A percentile compares a stretch with the other conserved stretches of the same genome.
Conservation (phyloP, 2,113 vertebrate species). For the Paramormyrops kingsleyae region DNA sequence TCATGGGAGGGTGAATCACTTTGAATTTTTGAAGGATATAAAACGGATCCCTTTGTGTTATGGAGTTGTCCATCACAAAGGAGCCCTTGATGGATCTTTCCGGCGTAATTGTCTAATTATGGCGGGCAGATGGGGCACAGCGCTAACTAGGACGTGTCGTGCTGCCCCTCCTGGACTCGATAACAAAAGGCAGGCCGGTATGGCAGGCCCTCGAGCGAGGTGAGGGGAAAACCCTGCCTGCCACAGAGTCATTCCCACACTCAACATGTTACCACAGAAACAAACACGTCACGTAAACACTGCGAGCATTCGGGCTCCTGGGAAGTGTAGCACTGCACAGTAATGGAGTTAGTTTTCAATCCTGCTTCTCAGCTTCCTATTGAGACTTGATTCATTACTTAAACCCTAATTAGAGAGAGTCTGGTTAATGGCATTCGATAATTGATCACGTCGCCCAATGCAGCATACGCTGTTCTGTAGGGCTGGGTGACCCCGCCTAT, state of each 20-base stretch:
- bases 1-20: slow-evolving; percentile 29
- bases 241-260: slow-evolving; percentile 58
- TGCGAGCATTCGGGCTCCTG: slow-evolving; percentile 51
- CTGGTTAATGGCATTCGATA: slow-evolving; percentile 45
- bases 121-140: slow-evolving; percentile 62
- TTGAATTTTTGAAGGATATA: slow-evolving; percentile 2
- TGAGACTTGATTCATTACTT: slow-evolving; percentile 51
- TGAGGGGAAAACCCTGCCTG: slow-evolving; percentile 51
- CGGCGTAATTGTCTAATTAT: slow-evolving; percentile 67
- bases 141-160: slow-evolving; percentile 68
- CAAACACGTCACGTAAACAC: slow-evolving; percentile 61
- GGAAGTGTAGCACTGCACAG: slow-evolving; percentile 56
- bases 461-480: slow-evolving; percentile 38
- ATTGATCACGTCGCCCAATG: slow-evolving; percentile 55
- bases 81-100: slow-evolving; percentile 61
- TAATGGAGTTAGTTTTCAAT: slow-evolving; percentile 57
- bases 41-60: slow-evolving; percentile 47
- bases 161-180: slow-evolving; percentile 61
- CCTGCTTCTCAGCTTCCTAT: slow-evolving; percentile 50
- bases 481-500: slow-evolving; percentile 48
- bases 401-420: slow-evolving; percentile 60
- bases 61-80: slow-evolving; percentile 60
- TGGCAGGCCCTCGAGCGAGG: slow-evolving; percentile 58
- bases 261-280: slow-evolving; percentile 66
- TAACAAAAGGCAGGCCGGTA: slow-evolving; percentile 63